Evolutionary conservation across 2,797 vertebrate genomes (phyloP), one percentile per base, ranked within the genome.

Genomic region (Iguana delicatissima): DNA sequence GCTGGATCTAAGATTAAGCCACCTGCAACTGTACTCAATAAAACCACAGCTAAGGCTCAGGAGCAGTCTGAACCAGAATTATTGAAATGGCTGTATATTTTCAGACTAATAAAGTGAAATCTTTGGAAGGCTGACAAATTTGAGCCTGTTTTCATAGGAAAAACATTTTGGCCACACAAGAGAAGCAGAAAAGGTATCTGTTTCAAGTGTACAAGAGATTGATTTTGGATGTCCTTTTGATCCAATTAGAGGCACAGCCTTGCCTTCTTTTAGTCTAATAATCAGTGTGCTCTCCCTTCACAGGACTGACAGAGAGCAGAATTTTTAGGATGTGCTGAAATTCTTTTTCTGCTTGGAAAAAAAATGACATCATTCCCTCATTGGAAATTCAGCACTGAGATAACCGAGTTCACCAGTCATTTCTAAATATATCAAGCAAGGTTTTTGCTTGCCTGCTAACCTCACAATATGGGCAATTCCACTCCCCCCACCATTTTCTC

Each of bases 381-480:
- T 13, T 79, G 46, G 32, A 84, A 91, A 84, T 84, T 69, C 79
- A 83, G 18, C n/a, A 77, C 26, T 2, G 46, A 91, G 73, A 67
- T 57, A 52, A 16, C 46, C 69, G 76, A 52, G 80, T 87, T 67
- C 32, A 74, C 42, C 16, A 84, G 73, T 14, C 57, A 3, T n/a
- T 83, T 90, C 89, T 69, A 91, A 84, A 84, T 87, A 84, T 69
- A 87, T 32, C 72, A 83, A 64, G 38, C n/a, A 50, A 69, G 72
- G 52, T 52, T 90, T 64, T n/a, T 46, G 10, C 55, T 87, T 22
- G 16, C 38, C 35, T 81, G 64, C 38, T 64, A 67, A 69, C 74
- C 83, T 84, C 35, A 69, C n/a, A 24, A 46, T 50, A 35, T 57
- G 35, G 72, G 52, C 29, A 2, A 29, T 52, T 74, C 86, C 79